These are phyloP conservation scores for Prenolepis imparis DNA, from an alignment of 2,888 invertebrate species.

Conservation along the genomic window DNA sequence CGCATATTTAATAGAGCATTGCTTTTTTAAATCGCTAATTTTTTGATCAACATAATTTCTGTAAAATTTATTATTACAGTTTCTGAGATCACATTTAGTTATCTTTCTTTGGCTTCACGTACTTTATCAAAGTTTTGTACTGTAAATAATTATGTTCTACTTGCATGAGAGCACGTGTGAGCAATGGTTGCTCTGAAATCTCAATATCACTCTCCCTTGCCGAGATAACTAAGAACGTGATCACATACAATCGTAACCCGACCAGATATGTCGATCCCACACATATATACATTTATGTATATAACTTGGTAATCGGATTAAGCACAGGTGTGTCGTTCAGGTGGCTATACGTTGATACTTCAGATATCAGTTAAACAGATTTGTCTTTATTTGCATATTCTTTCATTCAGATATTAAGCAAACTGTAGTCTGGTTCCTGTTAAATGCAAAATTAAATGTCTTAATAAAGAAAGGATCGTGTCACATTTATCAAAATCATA, in stretches of 20 bases:
- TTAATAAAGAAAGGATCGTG: conserved; percentile 47
- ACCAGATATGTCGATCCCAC: conserved; percentile 56
- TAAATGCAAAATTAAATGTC: conserved; percentile 49
- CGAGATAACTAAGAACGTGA: conserved; percentile 51
- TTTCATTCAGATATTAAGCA: not conserved
- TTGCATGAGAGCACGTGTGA: not conserved
- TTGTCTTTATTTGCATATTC: conserved; percentile 33
- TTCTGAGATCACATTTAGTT: conserved; percentile 3
- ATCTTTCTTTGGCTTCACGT: not conserved
- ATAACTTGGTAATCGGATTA: conserved; percentile 72
- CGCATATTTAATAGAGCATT: not conserved
- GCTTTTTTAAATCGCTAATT: not conserved
- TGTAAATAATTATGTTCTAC: conserved; percentile 7
- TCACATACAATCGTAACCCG: conserved; percentile 57
- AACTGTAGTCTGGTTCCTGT: not conserved
- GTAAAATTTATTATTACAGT: not conserved
- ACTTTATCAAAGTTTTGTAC: conserved; percentile 18
- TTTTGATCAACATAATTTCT: conserved; percentile 1
- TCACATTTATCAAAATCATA: conserved; percentile 58
- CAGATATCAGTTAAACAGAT: conserved; percentile 44
- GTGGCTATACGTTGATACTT: conserved; percentile 55
- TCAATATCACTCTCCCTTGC: conserved; percentile 41
- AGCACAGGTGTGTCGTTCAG: conserved; percentile 68
- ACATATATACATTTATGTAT: not conserved
- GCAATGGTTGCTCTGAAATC: conserved; percentile 46